These are phyloP conservation scores for Apus apus DNA, from an alignment of 2,113 vertebrate species.

Conservation along the genomic window DNA sequence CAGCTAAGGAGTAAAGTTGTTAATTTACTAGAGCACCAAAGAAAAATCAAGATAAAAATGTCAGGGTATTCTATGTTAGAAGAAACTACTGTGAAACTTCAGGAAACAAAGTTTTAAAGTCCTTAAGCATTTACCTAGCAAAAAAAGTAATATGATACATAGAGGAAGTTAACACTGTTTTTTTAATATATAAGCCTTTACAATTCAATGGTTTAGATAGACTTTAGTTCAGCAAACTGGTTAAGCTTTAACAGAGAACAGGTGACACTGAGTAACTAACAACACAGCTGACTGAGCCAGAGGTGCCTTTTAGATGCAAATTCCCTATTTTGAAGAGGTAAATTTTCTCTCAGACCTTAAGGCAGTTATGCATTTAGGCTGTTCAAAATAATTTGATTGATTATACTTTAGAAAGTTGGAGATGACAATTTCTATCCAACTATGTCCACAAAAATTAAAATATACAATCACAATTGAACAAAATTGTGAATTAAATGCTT, in stretches of 20 bases:
- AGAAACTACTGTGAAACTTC: background rate
- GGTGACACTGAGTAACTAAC: constrained; percentile 52
- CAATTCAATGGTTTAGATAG: constrained; percentile 26
- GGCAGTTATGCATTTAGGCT: background rate
- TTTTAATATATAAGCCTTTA: constrained; percentile 56
- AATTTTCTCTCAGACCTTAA: background rate
- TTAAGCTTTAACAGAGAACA: constrained; percentile 65
- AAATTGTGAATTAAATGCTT: background rate
- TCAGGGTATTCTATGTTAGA: background rate
- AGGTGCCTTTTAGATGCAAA: constrained; percentile 54
- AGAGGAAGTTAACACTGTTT: background rate
- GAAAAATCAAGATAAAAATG: background rate
- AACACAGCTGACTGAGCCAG: constrained; percentile 43
- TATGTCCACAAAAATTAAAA: background rate
- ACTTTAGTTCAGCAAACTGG: constrained; percentile 35
- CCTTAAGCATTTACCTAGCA: background rate
- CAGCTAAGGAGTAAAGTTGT: background rate
- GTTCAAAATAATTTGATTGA: background rate
- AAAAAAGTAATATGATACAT: background rate
- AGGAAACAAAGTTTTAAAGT: background rate
- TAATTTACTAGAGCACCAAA: background rate
- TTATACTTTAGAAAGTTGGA: background rate
- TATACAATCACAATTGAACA: background rate
- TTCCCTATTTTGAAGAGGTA: background rate
- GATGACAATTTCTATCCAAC: background rate